A percentile compares a stretch with the other conserved stretches of the same genome.
These are phyloP conservation scores for Tapera naevia DNA, from an alignment of 2,797 vertebrate species.

Conservation along the genomic window DNA sequence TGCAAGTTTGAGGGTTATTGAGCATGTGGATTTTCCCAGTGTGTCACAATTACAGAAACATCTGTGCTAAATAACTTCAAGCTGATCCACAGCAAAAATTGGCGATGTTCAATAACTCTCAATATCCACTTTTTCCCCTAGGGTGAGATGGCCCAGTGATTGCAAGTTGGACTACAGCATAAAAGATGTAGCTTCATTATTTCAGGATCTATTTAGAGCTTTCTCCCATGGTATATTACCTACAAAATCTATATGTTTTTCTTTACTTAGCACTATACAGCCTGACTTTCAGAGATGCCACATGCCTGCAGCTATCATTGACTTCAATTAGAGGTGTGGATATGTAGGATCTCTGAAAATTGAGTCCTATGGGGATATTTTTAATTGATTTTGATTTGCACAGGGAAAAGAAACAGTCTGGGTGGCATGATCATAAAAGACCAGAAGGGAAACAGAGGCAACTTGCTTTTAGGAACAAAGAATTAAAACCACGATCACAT, in stretches of 20 bases:
- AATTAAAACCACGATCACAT: background rate
- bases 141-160: conserved; percentile 66
- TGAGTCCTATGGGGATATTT: conserved; percentile 11
- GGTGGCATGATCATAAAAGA: conserved; percentile 27
- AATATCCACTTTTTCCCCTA: conserved; percentile 62
- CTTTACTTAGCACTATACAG: conserved; percentile 44
- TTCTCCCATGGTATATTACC: conserved; percentile 71
- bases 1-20: conserved; percentile 75
- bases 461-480: background rate
- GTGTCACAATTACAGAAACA: conserved; percentile 81
- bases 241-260: conserved; percentile 69
- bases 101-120: conserved; percentile 78
- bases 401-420: conserved; percentile 51
- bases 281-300: conserved; percentile 37
- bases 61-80: conserved; percentile 83
- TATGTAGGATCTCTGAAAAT: conserved; percentile 42
- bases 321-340: conserved; percentile 50
- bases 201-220: conserved; percentile 66
- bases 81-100: conserved; percentile 78
- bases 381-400: conserved; percentile 66
- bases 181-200: conserved; percentile 72
- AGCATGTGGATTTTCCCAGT: conserved; percentile 79
- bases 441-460: background rate
- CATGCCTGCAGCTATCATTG: conserved; percentile 46
- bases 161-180: conserved; percentile 57